These are phyloP conservation scores for Allolobophora icterica DNA, from an alignment of 2,888 invertebrate species.

Conservation along the genomic window DNA sequence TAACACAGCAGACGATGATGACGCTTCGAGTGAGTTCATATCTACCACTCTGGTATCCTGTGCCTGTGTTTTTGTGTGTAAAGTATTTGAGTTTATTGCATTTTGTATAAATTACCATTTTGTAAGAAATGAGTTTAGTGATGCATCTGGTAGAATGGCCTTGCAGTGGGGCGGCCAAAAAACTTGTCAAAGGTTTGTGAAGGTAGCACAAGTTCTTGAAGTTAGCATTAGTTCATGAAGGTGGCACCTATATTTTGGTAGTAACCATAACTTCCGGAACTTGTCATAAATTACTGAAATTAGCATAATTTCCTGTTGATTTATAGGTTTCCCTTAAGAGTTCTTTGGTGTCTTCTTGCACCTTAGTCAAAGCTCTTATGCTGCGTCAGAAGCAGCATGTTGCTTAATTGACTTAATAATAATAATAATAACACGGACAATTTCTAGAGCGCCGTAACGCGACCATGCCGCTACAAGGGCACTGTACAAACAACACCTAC, in stretches of 20 bases:
- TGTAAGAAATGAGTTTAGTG: background rate
- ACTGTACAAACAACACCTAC: too few species aligned
- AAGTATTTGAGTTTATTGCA: background rate
- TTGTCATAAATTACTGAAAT: background rate
- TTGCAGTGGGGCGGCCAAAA: too few species aligned
- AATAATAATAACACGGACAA: too few species aligned
- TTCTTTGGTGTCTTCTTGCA: background rate
- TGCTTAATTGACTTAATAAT: background rate
- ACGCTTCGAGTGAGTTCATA: background rate
- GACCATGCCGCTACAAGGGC: too few species aligned
- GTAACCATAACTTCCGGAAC: background rate
- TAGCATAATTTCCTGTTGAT: background rate
- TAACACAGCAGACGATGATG: background rate
- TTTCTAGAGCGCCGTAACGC: too few species aligned
- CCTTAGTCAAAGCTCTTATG: background rate
- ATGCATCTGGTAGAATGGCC: background rate
- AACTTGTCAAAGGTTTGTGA: too few species aligned
- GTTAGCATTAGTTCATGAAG: background rate
- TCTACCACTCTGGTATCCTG: background rate
- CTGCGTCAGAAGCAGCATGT: background rate
- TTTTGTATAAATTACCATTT: too few species aligned
- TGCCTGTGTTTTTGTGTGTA: background rate
- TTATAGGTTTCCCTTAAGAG: background rate
- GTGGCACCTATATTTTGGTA: background rate
- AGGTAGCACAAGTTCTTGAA: background rate